Percentiles rank a stretch among this genome's conserved stretches.
phyloP scores from a whole-genome alignment of 2,797 vertebrate species.

The Tadarida brasiliensis region DNA sequence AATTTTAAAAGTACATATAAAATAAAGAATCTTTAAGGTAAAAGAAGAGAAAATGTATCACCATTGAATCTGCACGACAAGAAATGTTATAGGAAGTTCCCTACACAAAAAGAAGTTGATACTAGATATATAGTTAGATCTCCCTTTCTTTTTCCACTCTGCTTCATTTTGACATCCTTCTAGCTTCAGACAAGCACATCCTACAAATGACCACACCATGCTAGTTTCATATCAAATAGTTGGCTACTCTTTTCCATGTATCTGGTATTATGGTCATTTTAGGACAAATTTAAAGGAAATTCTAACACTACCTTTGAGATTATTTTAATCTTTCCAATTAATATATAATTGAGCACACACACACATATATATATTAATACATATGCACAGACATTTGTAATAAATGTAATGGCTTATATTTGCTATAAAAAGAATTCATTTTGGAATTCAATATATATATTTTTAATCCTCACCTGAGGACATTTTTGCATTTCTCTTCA shows the following conservation, averaged over 20 bases:
- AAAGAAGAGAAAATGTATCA: not conserved
- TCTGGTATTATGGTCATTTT: not conserved
- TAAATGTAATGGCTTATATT: not conserved
- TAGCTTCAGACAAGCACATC: not conserved
- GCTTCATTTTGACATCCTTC: not conserved
- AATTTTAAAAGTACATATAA: not conserved
- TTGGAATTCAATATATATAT: no score
- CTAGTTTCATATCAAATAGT: not conserved
- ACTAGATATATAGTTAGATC: not conserved
- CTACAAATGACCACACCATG: not conserved
- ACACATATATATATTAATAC: no score
- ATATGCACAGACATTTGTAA: not conserved
- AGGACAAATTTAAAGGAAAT: not conserved
- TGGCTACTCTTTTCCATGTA: not conserved
- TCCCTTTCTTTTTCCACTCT: not conserved
- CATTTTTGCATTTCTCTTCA: no score
- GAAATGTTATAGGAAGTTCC: not conserved
- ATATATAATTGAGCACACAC: no score
- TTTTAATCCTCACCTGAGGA: no score
- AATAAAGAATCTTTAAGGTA: not conserved
- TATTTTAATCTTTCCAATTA: no score
- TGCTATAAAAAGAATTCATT: not conserved
- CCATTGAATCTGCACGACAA: not conserved
- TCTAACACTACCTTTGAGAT: not conserved
- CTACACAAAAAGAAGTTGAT: not conserved